phyloP scores from a whole-genome alignment of 2,797 vertebrate species.

The Gallinago solitaria region DNA sequence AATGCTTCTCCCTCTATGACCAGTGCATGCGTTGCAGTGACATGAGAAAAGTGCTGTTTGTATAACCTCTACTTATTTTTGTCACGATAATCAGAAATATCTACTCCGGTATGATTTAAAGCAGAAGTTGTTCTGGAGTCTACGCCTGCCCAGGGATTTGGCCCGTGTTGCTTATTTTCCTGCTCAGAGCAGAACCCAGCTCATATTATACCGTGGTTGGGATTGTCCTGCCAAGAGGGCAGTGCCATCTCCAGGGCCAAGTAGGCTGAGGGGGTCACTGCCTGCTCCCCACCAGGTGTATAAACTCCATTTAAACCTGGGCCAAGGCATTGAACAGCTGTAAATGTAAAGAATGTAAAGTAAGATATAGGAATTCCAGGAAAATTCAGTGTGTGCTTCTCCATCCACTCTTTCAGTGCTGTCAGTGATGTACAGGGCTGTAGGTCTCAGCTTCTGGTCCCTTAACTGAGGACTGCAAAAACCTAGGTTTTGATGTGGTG shows the following conservation, averaged over 20 bases:
- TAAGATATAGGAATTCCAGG: neutral
- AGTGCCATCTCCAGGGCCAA: neutral
- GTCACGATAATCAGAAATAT: neutral
- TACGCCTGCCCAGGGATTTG: fast-evolving
- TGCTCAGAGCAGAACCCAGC: neutral
- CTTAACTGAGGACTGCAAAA: neutral
- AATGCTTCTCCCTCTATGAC: neutral
- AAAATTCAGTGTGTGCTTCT: neutral
- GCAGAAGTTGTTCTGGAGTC: neutral
- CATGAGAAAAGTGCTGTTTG: fast-evolving
- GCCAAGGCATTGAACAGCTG: neutral
- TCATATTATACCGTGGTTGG: fast-evolving
- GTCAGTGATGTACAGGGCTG: neutral
- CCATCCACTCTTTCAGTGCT: no score
- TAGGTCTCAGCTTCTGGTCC: neutral
- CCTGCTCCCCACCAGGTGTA: neutral
- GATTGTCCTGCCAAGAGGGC: neutral
- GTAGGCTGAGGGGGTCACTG: neutral
- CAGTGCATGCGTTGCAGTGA: neutral
- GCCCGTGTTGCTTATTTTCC: neutral
- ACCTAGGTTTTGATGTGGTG: fast-evolving
- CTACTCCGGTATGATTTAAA: neutral
- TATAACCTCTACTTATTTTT: fast-evolving
- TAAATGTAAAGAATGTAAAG: neutral
- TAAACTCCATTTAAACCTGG: neutral